phyloP scores from a whole-genome alignment of 2,113 vertebrate species.

The Mormyrus iriodes region DNA sequence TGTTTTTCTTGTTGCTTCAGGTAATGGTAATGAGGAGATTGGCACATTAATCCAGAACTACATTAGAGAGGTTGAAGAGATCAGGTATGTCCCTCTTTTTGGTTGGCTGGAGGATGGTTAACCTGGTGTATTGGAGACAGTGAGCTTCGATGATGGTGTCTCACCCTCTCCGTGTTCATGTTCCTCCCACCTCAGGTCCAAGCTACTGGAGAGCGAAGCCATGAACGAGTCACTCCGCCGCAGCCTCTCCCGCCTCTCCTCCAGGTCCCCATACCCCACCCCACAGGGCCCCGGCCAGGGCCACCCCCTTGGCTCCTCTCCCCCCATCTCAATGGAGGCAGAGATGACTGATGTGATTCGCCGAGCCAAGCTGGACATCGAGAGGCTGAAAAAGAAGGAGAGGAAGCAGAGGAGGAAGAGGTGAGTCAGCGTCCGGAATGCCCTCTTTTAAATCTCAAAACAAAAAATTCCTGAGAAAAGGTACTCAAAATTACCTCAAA shows the following conservation, averaged over 20 bases:
- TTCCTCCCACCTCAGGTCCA: constrained; percentile 63
- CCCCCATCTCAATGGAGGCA: constrained; percentile 63
- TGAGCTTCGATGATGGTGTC: background rate
- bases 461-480: background rate
- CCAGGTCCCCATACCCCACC: constrained; percentile 59
- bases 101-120: background rate
- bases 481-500: background rate
- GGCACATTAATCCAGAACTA: constrained; percentile 89
- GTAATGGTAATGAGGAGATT: constrained; percentile 84
- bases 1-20: constrained; percentile 47
- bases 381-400: constrained; percentile 87
- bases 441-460: background rate
- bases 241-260: constrained; percentile 67
- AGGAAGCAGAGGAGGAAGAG: constrained; percentile 78
- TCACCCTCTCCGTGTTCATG: background rate
- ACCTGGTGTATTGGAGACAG: background rate
- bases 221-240: constrained; percentile 92
- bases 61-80: constrained; percentile 89
- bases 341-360: constrained; percentile 82
- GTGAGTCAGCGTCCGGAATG: constrained; percentile 41
- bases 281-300: constrained; percentile 45
- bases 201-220: constrained; percentile 88
- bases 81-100: constrained; percentile 62
- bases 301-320: constrained; percentile 58
- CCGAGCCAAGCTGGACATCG: constrained; percentile 84